Conservation (phyloP, 2,888 invertebrate species). For the Drosophila limbata region DNA sequence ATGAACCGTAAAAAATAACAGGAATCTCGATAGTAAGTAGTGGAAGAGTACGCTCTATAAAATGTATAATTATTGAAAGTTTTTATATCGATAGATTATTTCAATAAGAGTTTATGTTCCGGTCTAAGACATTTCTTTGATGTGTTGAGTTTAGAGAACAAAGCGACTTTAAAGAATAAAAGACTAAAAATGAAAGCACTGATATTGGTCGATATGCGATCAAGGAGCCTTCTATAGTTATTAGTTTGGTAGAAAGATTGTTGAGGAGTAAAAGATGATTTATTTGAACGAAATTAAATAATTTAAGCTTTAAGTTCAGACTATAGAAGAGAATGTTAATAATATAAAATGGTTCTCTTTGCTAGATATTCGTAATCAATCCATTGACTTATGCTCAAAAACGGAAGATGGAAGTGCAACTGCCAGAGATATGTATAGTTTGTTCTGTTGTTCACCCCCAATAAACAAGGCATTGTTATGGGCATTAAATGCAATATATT, state of each 20-base stretch:
- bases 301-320: neutral
- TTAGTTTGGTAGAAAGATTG: neutral
- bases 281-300: neutral
- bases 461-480: slow-evolving; percentile 78
- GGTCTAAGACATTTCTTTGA: neutral
- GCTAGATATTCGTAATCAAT: neutral
- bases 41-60: no score
- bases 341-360: neutral
- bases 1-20: neutral
- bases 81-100: neutral
- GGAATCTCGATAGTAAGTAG: no score
- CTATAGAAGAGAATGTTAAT: no score
- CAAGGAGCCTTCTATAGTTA: neutral
- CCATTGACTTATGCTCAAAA: neutral
- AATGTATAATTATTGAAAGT: neutral
- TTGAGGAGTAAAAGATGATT: neutral
- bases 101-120: neutral
- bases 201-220: neutral
- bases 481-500: slow-evolving; percentile 76
- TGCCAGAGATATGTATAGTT: slow-evolving; percentile 25
- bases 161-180: neutral
- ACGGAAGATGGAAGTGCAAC: slow-evolving; percentile 1
- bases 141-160: neutral
- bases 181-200: neutral
- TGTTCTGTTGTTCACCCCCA: slow-evolving; percentile 27